Evolutionary conservation across 30 jellyfish, hydroid and myxozoan species (phyloP).

Genomic region (Aurelia coerulea): DNA sequence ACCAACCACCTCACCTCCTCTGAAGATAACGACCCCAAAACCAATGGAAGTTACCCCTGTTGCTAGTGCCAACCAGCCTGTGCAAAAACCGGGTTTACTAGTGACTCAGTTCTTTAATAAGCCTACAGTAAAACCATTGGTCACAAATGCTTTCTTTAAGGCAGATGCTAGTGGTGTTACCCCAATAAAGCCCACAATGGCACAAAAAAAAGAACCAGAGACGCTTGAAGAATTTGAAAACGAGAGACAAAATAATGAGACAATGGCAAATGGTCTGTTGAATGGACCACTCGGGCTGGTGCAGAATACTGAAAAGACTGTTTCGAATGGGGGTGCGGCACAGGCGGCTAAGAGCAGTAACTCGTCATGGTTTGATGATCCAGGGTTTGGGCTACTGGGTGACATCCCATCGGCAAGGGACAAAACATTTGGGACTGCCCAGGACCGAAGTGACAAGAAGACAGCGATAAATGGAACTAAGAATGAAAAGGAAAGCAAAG

Average conservation of each 20-base stretch:
- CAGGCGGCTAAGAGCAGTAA: not conserved
- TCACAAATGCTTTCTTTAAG: not conserved
- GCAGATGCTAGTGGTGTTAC: conserved; percentile 28
- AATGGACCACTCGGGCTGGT: not conserved
- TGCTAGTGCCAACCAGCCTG: not conserved
- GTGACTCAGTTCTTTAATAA: not conserved
- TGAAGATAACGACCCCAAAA: conserved; percentile 9
- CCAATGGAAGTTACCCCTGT: not conserved
- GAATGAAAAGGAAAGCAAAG: not conserved
- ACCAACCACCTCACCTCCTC: conserved; percentile 25
- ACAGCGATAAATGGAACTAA: not conserved
- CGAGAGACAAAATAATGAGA: conserved; percentile 12
- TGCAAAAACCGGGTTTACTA: too few relatives aligned
- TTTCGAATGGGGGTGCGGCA: not conserved
- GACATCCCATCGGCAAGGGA: conserved; percentile 51
- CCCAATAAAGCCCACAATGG: conserved; percentile 43
- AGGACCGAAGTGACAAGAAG: not conserved
- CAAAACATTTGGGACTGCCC: conserved; percentile 19
- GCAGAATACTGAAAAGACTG: conserved; percentile 3
- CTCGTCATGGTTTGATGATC: conserved; percentile 25
- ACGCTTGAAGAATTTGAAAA: conserved; percentile 82
- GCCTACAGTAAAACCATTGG: conserved; percentile 1
- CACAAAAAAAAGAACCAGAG: conserved; percentile 57
- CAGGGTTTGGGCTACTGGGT: conserved; percentile 55
- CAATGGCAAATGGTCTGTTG: not conserved